A percentile compares a stretch with the other conserved stretches of the same genome.
phyloP scores from a whole-genome alignment of 2,888 invertebrate genomes.

The Noctua pronuba region DNA sequence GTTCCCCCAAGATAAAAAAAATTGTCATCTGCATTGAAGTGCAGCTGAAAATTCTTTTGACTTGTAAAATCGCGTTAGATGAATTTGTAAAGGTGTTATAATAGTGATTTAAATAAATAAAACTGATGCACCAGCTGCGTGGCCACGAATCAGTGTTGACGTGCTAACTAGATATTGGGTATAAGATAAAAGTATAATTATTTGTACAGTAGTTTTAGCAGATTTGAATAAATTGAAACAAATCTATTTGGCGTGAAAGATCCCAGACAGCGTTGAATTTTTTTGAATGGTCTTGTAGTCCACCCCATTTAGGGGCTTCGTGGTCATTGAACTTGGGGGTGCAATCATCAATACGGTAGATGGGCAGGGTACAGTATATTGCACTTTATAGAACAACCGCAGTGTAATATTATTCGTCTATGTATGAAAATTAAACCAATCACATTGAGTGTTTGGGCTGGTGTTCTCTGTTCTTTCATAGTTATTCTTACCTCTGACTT shows the following conservation, averaged over 20 bases:
- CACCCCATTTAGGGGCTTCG: slow-evolving; percentile 64
- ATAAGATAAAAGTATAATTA: not conserved
- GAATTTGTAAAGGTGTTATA: not conserved
- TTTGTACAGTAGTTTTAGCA: not conserved
- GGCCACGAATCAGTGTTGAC: not conserved
- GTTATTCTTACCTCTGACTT: not conserved
- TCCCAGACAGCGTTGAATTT: not conserved
- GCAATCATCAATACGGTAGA: slow-evolving; percentile 56
- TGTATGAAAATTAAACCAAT: not conserved
- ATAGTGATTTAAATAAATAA: not conserved
- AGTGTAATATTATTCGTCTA: not conserved
- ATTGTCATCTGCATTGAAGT: too few relatives aligned
- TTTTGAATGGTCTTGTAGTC: slow-evolving; percentile 17
- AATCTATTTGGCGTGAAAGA: not conserved
- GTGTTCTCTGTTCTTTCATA: not conserved
- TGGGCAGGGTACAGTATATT: slow-evolving; percentile 39
- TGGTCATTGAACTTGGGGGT: slow-evolving; percentile 71
- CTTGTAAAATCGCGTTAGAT: not conserved
- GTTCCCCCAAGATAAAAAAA: too few relatives aligned
- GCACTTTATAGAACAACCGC: slow-evolving; percentile 11
- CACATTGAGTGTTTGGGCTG: not conserved
- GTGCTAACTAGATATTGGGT: not conserved
- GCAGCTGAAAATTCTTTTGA: too few relatives aligned
- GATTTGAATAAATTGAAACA: not conserved
- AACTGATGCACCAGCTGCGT: not conserved